These are phyloP conservation scores for Clusia tigrina DNA, from an alignment of 2,888 invertebrate species.

Conservation along the genomic window DNA sequence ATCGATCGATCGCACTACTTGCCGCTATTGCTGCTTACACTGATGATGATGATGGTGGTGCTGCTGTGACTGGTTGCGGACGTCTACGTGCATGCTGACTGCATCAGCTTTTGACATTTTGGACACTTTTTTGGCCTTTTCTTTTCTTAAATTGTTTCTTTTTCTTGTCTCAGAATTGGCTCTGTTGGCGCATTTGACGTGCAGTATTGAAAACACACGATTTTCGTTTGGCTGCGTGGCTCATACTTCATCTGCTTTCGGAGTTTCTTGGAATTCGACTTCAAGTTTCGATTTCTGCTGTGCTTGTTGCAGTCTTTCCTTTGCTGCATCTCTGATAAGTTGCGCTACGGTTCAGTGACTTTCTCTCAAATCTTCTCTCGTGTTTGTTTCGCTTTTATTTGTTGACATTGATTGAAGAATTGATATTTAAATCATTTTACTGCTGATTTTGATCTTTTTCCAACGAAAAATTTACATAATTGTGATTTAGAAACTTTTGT, in stretches of 20 bases:
- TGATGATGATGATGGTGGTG: background rate
- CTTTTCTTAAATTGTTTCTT: slow-evolving; percentile 32
- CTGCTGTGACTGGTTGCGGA: background rate
- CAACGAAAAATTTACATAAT: slow-evolving; percentile 28
- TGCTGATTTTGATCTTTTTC: slow-evolving; percentile 36
- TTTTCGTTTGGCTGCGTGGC: slow-evolving; percentile 6
- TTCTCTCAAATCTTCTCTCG: slow-evolving; percentile 1
- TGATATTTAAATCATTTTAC: slow-evolving; percentile 50
- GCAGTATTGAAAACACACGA: slow-evolving; percentile 14
- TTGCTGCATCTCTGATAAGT: slow-evolving; percentile 24
- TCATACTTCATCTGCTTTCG: slow-evolving; percentile 20
- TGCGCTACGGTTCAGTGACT: background rate
- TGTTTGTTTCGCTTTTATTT: slow-evolving; percentile 22
- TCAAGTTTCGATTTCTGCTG: slow-evolving; percentile 40
- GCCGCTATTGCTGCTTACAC: background rate
- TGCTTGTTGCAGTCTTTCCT: background rate
- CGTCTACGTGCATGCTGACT: slow-evolving; percentile 41
- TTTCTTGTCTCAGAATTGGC: background rate
- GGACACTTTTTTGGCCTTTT: slow-evolving; percentile 56
- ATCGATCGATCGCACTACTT: background rate
- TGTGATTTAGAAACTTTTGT: slow-evolving; percentile 35
- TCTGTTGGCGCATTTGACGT: slow-evolving; percentile 14
- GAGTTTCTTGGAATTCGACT: slow-evolving; percentile 23
- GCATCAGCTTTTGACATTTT: slow-evolving; percentile 56
- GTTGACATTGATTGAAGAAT: slow-evolving; percentile 56